A percentile compares a stretch with the other conserved stretches of the same genome.
These are phyloP conservation scores for Anarrhichthys ocellatus DNA, from an alignment of 2,113 vertebrate species.

Conservation along the genomic window DNA sequence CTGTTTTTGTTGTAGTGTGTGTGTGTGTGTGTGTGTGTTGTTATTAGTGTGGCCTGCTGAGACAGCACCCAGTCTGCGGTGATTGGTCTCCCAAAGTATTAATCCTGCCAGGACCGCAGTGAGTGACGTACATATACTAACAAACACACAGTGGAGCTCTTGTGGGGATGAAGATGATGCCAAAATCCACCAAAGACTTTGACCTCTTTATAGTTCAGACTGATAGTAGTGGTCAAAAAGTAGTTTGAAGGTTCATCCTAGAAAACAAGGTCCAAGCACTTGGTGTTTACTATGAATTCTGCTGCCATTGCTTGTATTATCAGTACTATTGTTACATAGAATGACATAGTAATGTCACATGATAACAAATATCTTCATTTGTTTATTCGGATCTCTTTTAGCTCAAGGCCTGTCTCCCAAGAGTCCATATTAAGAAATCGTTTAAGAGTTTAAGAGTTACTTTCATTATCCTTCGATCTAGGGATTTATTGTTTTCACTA, in stretches of 20 bases:
- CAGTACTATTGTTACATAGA: not conserved
- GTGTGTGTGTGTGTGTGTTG: constrained; percentile 18
- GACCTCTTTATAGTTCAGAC: not conserved
- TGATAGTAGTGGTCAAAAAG: not conserved
- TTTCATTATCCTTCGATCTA: not conserved
- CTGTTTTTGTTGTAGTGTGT: constrained; percentile 27
- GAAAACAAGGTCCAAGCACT: not conserved
- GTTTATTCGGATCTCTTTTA: constrained; percentile 13
- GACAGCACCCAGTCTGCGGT: constrained; percentile 14
- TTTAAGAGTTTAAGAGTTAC: not conserved
- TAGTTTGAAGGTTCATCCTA: not conserved
- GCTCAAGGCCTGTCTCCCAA: constrained; percentile 5
- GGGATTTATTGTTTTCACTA: not conserved
- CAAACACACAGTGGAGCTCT: not conserved
- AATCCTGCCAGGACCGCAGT: constrained; percentile 37
- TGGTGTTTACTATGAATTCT: not conserved
- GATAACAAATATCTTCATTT: not conserved
- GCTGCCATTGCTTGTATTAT: not conserved
- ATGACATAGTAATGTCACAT: not conserved
- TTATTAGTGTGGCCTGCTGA: constrained; percentile 19
- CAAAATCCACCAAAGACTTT: not conserved
- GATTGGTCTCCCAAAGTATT: constrained; percentile 37
- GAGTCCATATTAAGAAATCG: not conserved
- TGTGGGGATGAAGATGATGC: not conserved
- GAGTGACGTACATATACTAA: constrained; percentile 13